phyloP scores from a whole-genome alignment of 2,888 invertebrate genomes.

The Athalia rosae region DNA sequence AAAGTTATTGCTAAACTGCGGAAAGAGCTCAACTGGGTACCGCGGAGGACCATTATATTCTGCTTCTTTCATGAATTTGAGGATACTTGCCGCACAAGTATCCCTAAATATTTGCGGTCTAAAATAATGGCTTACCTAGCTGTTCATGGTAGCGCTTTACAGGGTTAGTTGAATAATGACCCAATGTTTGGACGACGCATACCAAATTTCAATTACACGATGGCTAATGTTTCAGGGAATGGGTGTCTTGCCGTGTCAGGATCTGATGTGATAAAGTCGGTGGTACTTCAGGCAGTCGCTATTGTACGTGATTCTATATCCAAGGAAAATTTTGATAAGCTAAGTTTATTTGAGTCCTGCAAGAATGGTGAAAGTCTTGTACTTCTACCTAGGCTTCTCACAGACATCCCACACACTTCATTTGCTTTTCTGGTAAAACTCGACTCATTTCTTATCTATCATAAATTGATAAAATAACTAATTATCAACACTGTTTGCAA shows the following conservation, averaged over 20 bases:
- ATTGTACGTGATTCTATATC: constrained; percentile 49
- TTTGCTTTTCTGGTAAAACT: constrained; percentile 56
- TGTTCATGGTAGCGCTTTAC: constrained; percentile 58
- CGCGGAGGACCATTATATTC: constrained; percentile 65
- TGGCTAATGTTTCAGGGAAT: constrained; percentile 52
- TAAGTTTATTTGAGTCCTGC: constrained; percentile 36
- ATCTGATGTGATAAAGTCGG: constrained; percentile 64
- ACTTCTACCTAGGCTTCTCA: constrained; percentile 54
- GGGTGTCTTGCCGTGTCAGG: constrained; percentile 62
- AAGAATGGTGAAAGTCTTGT: constrained; percentile 31
- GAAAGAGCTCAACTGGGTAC: constrained; percentile 60
- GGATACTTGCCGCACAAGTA: constrained; percentile 58
- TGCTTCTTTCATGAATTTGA: constrained; percentile 61
- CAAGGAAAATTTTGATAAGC: background rate
- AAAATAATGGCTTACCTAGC: constrained; percentile 64
- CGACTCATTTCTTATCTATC: background rate
- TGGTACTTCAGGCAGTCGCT: constrained; percentile 58
- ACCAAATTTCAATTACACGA: background rate
- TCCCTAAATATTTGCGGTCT: constrained; percentile 56
- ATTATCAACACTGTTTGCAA: background rate
- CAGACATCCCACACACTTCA: constrained; percentile 64
- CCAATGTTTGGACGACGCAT: background rate
- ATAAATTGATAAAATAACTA: constrained; percentile 9
- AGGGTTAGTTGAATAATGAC: constrained; percentile 54
- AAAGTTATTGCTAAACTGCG: constrained; percentile 59